Conservation (phyloP, 2,797 vertebrate species). For the Morus bassanus region DNA sequence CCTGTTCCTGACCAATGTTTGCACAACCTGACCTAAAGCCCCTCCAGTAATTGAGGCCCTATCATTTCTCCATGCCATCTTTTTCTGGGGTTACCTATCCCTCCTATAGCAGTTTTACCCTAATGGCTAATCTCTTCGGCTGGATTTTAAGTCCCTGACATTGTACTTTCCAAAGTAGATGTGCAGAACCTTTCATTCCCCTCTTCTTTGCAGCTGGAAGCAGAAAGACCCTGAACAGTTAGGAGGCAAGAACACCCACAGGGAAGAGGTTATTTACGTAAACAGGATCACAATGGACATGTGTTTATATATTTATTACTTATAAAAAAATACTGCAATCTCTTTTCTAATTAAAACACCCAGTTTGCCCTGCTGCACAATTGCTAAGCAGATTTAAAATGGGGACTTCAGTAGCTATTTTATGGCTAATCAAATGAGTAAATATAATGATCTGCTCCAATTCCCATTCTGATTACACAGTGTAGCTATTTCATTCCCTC, state of each 20-base stretch:
- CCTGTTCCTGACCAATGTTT: not conserved
- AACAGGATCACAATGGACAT: conserved; percentile 11
- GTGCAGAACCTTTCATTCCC: not conserved
- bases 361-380: conserved; percentile 63
- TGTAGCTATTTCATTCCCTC: conserved; percentile 71
- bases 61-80: not conserved
- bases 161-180: not conserved
- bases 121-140: not conserved
- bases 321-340: conserved; percentile 30
- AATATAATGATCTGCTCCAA: conserved; percentile 75
- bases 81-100: not conserved
- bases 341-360: conserved; percentile 61
- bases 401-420: conserved; percentile 64
- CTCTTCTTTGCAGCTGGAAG: conserved; percentile 6
- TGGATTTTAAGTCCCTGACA: not conserved
- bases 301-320: conserved; percentile 53
- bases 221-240: conserved; percentile 34
- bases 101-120: not conserved
- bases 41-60: not conserved
- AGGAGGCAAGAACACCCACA: conserved; percentile 17
- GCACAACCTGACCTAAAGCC: not conserved
- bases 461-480: conserved; percentile 72
- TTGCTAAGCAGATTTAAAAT: conserved; percentile 65
- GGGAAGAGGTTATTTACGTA: conserved; percentile 59
- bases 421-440: conserved; percentile 75